Percentiles rank a stretch among this genome's conserved stretches.
These are phyloP conservation scores for Epizoanthus rinbou DNA, from an alignment of 92 coral and sea anemone species.

Conservation along the genomic window DNA sequence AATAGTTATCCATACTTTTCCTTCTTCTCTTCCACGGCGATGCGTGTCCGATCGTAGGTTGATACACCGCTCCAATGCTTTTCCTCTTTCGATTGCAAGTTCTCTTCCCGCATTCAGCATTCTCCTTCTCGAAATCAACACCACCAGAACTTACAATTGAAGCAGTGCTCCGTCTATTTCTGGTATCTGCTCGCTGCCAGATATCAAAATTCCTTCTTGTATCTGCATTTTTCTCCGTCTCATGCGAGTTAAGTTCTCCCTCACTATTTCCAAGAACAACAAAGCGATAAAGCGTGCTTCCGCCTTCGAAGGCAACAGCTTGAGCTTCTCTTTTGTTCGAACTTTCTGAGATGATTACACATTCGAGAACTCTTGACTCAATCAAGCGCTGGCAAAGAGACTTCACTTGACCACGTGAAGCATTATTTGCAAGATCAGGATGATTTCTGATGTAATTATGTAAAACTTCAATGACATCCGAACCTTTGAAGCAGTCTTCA, in stretches of 20 bases:
- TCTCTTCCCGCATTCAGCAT: conserved; percentile 24
- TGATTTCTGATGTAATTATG: conserved; percentile 72
- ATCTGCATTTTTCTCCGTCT: not conserved
- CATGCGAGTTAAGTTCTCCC: not conserved
- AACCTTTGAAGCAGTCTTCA: conserved; percentile 93
- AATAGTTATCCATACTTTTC: conserved; percentile 30
- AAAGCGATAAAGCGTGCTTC: conserved; percentile 47
- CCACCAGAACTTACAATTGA: not conserved
- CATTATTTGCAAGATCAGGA: conserved; percentile 85
- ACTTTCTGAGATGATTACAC: conserved; percentile 45
- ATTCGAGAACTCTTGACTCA: conserved; percentile 84
- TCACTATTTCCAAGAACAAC: not conserved
- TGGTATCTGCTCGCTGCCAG: conserved; percentile 22
- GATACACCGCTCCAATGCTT: conserved; percentile 24
- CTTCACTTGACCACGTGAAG: conserved; percentile 80
- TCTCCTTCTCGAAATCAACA: conserved; percentile 14
- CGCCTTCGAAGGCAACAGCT: conserved; percentile 21
- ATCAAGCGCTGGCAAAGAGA: conserved; percentile 87
- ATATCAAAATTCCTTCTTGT: conserved; percentile 2
- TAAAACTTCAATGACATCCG: conserved; percentile 80
- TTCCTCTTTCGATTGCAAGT: conserved; percentile 27
- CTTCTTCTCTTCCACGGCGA: conserved; percentile 36
- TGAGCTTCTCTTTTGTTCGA: conserved; percentile 24
- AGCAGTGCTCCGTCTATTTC: not conserved
- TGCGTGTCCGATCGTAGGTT: conserved; percentile 4